These are phyloP conservation scores for Morpho helenor DNA, from an alignment of 2,888 invertebrate genomes.

Conservation along the genomic window DNA sequence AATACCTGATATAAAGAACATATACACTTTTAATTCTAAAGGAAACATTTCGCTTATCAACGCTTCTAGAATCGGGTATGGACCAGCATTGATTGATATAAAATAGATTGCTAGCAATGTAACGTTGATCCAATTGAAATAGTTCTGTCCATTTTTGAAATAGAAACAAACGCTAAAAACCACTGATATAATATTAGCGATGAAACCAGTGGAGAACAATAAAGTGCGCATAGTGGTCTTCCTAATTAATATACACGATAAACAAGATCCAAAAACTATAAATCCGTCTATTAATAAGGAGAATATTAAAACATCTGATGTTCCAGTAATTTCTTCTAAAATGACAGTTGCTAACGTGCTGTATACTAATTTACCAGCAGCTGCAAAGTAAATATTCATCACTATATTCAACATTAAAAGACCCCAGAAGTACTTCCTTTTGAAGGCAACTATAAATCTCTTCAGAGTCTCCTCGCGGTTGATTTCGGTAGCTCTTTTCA, in stretches of 20 bases:
- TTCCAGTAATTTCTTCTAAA: too few relatives aligned
- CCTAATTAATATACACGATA: slow-evolving; percentile 10
- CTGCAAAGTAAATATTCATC: slow-evolving; percentile 1
- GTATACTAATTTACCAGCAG: slow-evolving; percentile 20
- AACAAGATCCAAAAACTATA: slow-evolving; percentile 3
- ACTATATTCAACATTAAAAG: not conserved
- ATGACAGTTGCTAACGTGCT: not conserved
- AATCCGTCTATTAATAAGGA: slow-evolving; percentile 9
- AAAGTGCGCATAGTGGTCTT: slow-evolving; percentile 7
- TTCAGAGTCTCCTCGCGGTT: not conserved
- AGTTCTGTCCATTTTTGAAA: not conserved
- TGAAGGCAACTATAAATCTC: not conserved
- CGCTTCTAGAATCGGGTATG: slow-evolving; percentile 11
- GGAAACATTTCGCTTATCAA: slow-evolving; percentile 17
- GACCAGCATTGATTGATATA: slow-evolving; percentile 6
- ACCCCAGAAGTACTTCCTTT: slow-evolving; percentile 23
- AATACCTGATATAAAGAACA: slow-evolving; percentile 4
- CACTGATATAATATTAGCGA: slow-evolving; percentile 4
- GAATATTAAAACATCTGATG: slow-evolving; percentile 1
- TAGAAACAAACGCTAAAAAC: slow-evolving; percentile 6
- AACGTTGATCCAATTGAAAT: slow-evolving; percentile 11
- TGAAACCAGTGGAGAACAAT: slow-evolving; percentile 7
- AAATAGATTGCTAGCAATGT: slow-evolving; percentile 7
- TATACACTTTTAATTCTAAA: slow-evolving; percentile 10
- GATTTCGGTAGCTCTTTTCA: slow-evolving; percentile 1